These are phyloP conservation scores for Tolypeutes matacus DNA, from an alignment of 2,797 vertebrate genomes.

Conservation along the genomic window DNA sequence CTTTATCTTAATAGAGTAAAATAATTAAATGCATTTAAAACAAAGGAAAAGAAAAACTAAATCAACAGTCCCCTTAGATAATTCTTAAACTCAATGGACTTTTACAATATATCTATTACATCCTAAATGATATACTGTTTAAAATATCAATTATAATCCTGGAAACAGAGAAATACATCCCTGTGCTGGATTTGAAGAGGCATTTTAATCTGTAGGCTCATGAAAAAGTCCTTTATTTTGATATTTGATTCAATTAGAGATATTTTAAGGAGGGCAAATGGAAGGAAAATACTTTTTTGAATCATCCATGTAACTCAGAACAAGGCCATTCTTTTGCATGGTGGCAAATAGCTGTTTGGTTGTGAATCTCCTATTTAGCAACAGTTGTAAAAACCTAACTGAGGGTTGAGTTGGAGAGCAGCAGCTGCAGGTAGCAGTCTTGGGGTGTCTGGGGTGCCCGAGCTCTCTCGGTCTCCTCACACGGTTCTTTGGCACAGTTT, in stretches of 20 bases:
- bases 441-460: accelerated
- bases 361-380: background rate
- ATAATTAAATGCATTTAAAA: background rate
- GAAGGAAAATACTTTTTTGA: background rate
- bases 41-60: background rate
- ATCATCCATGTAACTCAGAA: background rate
- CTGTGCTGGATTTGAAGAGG: background rate
- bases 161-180: background rate
- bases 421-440: background rate
- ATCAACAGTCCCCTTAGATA: background rate
- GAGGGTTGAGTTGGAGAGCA: background rate
- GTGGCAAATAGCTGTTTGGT: background rate
- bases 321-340: background rate
- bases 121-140: background rate
- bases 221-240: background rate
- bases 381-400: background rate
- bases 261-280: conserved; percentile 38
- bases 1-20: conserved; percentile 1
- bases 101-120: background rate
- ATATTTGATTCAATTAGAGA: conserved; percentile 11
- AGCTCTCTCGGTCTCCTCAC: accelerated
- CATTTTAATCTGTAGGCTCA: background rate
- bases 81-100: background rate
- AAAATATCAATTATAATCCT: background rate
- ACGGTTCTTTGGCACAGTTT: background rate